Base-by-base conservation (phyloP, 2,797 vertebrate genomes). In the Microtus agrestis region DNA sequence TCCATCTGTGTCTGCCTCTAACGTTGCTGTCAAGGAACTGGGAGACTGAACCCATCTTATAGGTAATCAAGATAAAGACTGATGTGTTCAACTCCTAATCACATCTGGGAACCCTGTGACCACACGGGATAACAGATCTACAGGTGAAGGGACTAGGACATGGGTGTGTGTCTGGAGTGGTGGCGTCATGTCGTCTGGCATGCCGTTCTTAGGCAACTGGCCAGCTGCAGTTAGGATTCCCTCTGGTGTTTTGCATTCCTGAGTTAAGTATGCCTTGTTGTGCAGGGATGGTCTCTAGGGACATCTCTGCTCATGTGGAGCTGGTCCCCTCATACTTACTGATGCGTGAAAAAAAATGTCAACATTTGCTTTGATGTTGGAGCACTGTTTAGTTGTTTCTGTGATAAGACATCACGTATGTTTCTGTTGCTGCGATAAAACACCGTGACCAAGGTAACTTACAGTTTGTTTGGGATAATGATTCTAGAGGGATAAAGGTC, bases 231-330 rank as follows among this genome's bases (percentile, higher is more conserved):
- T 71, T 7, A 21, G 2, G 21, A 31, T 27, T 69, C 59, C 5
- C 51, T 15, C 6, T 10, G 84, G 40, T 13, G 5, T 27, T 40
- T 65, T 21, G 12, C 31, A 48, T 25, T 43, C 37, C 86, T 19
- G 63, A 40, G 71, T 2, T 7, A 15, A 37, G 1, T 6, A 19
- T 2, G 54, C 81, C 23, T 51, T 2, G 3, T 9, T 1, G 48
- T n/a, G 37, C 2, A 13, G 34, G 34, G 10, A 5, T 14, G 76
- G 90, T 37, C 34, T 69, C 56, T 37, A 61, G 4, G 19, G 40
- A 14, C 4, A 17, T 2, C 1, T 9, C 1, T 12, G 27, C 34
- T 43, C 17, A 25, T 0, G 0, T 19, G 19, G 12, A 51, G 21
- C 40, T 0, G 0, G 12, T 15, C 10, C 12, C 34, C 27, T 43